These are phyloP conservation scores for Micromys minutus DNA, from an alignment of 2,113 vertebrate genomes.

Conservation along the genomic window DNA sequence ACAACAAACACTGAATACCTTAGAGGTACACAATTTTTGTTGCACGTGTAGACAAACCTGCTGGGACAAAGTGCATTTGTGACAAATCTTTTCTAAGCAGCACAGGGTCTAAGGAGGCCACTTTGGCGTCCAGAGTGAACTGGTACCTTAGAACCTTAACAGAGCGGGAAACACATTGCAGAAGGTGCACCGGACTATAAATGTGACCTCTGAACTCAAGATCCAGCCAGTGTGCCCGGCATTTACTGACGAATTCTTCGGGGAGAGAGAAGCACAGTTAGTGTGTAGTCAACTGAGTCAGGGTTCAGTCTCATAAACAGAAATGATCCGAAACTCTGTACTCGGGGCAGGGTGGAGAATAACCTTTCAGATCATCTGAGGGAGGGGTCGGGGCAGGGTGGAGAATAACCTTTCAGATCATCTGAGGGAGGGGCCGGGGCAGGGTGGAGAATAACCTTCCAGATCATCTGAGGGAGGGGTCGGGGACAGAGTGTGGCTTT, in stretches of 20 bases:
- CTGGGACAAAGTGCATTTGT: neutral
- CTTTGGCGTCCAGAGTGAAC: neutral
- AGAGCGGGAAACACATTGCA: neutral
- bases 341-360: neutral
- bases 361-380: neutral
- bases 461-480: neutral
- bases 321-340: slow-evolving; percentile 22
- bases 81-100: slow-evolving; percentile 15
- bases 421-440: neutral
- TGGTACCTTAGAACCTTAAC: neutral
- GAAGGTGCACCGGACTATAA: neutral
- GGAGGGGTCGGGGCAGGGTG: neutral
- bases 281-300: neutral
- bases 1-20: neutral
- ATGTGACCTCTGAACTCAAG: neutral
- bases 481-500: slow-evolving; percentile 11
- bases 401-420: neutral
- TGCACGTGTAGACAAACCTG: neutral
- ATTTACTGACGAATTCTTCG: slow-evolving; percentile 21
- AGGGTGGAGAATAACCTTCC: neutral
- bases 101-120: neutral
- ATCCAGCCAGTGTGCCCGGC: neutral
- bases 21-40: neutral
- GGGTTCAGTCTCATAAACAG: neutral
- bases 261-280: neutral